Evolutionary conservation across 1,140 invertebrate species (phyloP), one percentile per base, ranked within the genome.

Genomic region (Drosophila kepulauana): DNA sequence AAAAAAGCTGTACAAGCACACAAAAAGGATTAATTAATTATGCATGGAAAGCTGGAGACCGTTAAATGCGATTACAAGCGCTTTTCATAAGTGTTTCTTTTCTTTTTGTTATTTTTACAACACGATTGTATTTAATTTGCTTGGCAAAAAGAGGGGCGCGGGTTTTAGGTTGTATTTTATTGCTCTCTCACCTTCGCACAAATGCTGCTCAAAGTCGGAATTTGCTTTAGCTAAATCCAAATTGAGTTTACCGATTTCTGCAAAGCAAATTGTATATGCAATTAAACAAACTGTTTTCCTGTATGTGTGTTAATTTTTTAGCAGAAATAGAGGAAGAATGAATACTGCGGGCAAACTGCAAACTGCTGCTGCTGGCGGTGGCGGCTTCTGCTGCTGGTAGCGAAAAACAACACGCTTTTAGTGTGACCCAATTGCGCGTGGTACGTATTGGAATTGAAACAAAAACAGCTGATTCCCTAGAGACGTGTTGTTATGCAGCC

Each of bases 151-250:
- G 5, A 5, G 13, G 11, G 46, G 15, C 30, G 35, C 20, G 51
- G 56, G 48, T 38, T 38, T 15, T 13, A 16, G 30, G 51, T 25
- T 63, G 35, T 35, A 41, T 6, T 58, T 11, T 8, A 52, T 45
- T 13, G 43, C 62, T 65, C 62, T 65, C 81, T 81, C 65, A 92
- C 91, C 91, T 92, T 91, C 91, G 41, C 87, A 91, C 73, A 92
- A 75, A 82, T 92, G 91, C 62, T 92, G 90, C 57, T 91, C 81
- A 61, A 92, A 91, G 56, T 92, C 91, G 41, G 86, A 77, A 62
- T 91, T 91, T 10, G 84, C 84, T 77, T 89, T 82, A 41, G 89
- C 85, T 67, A 92, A 68, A 65, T 91, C 88, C 77, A 91, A 80
- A 48, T 91, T 85, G 16, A 92, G 63, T 88, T 91, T 92, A 28